phyloP scores from a whole-genome alignment of 2,888 invertebrate species.

The Sinhomidia bicolor region DNA sequence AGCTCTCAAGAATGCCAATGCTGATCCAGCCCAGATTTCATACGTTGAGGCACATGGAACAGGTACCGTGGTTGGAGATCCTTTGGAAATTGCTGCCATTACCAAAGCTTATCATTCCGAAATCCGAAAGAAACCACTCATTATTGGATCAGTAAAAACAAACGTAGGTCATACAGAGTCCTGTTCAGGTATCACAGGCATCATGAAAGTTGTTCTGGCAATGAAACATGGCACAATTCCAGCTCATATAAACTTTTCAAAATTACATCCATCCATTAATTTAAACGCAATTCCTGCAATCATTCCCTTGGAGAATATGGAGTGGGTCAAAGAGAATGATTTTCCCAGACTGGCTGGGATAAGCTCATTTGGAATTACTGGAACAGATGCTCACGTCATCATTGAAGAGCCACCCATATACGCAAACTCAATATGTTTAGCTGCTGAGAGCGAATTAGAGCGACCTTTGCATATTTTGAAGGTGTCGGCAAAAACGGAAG shows the following conservation, averaged over 20 bases:
- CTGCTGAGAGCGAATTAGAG: too few species aligned
- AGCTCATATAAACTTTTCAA: conserved; percentile 50
- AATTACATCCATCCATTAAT: conserved; percentile 54
- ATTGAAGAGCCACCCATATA: conserved; percentile 62
- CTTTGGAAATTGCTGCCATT: conserved; percentile 63
- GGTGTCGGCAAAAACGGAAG: conserved; percentile 69
- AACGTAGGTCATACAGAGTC: conserved; percentile 75
- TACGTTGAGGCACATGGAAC: conserved; percentile 48
- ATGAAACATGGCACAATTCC: conserved; percentile 68
- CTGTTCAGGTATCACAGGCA: conserved; percentile 71
- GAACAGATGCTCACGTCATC: conserved; percentile 57
- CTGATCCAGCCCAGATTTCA: conserved; percentile 46
- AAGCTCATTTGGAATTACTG: too few species aligned
- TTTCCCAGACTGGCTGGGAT: conserved; percentile 56
- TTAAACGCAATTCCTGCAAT: conserved; percentile 66
- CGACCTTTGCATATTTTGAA: conserved; percentile 45
- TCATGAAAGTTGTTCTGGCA: conserved; percentile 70
- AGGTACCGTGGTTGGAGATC: conserved; percentile 82
- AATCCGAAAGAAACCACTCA: conserved; percentile 8
- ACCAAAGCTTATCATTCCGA: conserved; percentile 47
- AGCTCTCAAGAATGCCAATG: conserved; percentile 56
- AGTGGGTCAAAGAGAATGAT: conserved; percentile 48
- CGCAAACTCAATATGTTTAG: too few species aligned
- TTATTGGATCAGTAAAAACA: conserved; percentile 73
- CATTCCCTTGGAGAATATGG: conserved; percentile 49